A percentile compares a stretch with the other conserved stretches of the same genome.
These are phyloP conservation scores for Anser brachyrhynchus DNA, from an alignment of 2,113 vertebrate species.

Conservation along the genomic window DNA sequence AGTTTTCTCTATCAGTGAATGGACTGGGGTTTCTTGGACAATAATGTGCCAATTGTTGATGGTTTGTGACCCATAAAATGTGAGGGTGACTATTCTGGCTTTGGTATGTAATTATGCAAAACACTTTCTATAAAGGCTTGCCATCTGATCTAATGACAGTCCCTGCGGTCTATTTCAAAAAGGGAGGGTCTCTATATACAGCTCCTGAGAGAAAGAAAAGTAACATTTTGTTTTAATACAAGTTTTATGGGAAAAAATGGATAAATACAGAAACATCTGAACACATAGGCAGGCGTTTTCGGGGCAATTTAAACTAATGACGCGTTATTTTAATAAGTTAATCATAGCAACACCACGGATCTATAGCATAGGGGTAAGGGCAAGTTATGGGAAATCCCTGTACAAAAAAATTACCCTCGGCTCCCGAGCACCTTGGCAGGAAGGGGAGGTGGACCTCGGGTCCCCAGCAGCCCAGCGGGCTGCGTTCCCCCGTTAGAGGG, in stretches of 20 bases:
- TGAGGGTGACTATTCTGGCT: conserved; percentile 99
- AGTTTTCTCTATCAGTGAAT: conserved; percentile 86
- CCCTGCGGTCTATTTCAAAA: conserved; percentile 91
- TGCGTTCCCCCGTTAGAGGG: not conserved
- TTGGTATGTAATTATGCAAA: conserved; percentile 99
- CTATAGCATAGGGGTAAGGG: not conserved
- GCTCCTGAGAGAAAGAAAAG: conserved; percentile 79
- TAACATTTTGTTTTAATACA: conserved; percentile 86
- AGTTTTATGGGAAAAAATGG: conserved; percentile 75
- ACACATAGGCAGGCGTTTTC: conserved; percentile 55
- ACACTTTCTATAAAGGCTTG: conserved; percentile 99
- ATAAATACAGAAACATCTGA: conserved; percentile 73
- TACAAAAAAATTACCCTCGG: not conserved
- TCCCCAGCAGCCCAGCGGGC: not conserved
- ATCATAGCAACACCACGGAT: conserved; percentile 27
- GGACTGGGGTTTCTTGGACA: conserved; percentile 94
- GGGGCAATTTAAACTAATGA: conserved; percentile 61
- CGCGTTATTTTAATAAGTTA: conserved; percentile 61
- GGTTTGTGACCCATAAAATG: conserved; percentile 99
- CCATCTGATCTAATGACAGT: conserved; percentile 99
- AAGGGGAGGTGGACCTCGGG: not conserved
- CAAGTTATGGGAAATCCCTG: not conserved
- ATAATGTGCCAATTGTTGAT: conserved; percentile 99
- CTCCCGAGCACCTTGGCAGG: conserved; percentile 15
- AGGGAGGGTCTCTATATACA: conserved; percentile 84